Conservation (phyloP, 2,888 invertebrate genomes). For the Papilio demoleus region DNA sequence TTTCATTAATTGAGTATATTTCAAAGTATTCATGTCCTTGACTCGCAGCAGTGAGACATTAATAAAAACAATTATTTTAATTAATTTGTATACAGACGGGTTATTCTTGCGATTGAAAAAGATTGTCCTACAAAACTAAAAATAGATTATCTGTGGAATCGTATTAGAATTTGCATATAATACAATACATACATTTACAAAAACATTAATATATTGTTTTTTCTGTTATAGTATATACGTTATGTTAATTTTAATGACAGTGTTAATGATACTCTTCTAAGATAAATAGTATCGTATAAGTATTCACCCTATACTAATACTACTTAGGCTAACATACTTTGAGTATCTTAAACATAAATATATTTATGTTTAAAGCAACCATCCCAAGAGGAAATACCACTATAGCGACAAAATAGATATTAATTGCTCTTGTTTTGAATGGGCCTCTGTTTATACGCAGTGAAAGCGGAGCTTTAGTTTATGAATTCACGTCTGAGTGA, state of each 20-base stretch:
- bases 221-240: too few species aligned
- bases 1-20: conserved; percentile 14
- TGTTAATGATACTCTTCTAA: too few species aligned
- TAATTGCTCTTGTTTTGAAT: conserved; percentile 32
- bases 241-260: too few species aligned
- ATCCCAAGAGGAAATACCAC: background rate
- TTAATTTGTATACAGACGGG: background rate
- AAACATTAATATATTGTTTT: too few species aligned
- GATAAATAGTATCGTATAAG: too few species aligned
- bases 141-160: too few species aligned
- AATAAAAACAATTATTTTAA: background rate
- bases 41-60: background rate
- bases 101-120: too few species aligned
- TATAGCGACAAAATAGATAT: conserved; percentile 14
- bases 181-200: too few species aligned
- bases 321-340: background rate
- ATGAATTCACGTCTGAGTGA: conserved; percentile 25
- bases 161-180: too few species aligned
- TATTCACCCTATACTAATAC: too few species aligned
- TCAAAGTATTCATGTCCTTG: background rate
- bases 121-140: too few species aligned
- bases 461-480: conserved; percentile 32
- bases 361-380: background rate
- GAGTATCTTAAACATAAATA: background rate
- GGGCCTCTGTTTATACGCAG: conserved; percentile 4